phyloP scores from a whole-genome alignment of 2,797 vertebrate genomes.

The Mormyrops boulengeri region DNA sequence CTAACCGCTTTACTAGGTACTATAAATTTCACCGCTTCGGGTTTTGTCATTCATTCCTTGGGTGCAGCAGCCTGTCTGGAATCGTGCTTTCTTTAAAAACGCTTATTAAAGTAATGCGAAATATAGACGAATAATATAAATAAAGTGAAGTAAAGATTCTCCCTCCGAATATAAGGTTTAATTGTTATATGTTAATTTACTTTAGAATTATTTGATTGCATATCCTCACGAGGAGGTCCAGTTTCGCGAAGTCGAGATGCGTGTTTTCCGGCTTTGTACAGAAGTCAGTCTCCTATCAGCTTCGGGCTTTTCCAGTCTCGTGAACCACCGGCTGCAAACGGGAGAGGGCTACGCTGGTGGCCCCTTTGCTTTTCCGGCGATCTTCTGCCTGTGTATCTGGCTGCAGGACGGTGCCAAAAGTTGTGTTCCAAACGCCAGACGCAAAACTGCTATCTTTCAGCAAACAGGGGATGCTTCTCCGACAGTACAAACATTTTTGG shows the following conservation, averaged over 20 bases:
- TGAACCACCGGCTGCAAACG: not conserved
- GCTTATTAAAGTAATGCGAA: not conserved
- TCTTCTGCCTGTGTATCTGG: not conserved
- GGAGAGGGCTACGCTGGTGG: not conserved
- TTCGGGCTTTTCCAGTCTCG: not conserved
- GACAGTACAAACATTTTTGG: not conserved
- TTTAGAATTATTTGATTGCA: not conserved
- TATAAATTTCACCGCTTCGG: not conserved
- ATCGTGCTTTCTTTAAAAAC: not conserved
- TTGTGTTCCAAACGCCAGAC: not conserved
- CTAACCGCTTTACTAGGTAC: not conserved
- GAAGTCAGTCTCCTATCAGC: not conserved
- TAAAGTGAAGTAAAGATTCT: not conserved
- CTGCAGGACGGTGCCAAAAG: not conserved
- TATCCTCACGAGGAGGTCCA: not conserved
- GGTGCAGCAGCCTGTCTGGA: not conserved
- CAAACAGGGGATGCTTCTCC: not conserved
- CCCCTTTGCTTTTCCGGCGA: not conserved
- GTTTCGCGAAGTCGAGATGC: not conserved
- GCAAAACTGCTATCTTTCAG: not conserved
- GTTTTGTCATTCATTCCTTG: not conserved
- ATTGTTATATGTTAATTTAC: not conserved
- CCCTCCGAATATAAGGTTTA: not conserved
- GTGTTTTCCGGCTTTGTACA: not conserved
- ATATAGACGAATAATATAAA: not conserved